Conservation (phyloP, 2,113 vertebrate genomes). For the Tetrao urogallus region DNA sequence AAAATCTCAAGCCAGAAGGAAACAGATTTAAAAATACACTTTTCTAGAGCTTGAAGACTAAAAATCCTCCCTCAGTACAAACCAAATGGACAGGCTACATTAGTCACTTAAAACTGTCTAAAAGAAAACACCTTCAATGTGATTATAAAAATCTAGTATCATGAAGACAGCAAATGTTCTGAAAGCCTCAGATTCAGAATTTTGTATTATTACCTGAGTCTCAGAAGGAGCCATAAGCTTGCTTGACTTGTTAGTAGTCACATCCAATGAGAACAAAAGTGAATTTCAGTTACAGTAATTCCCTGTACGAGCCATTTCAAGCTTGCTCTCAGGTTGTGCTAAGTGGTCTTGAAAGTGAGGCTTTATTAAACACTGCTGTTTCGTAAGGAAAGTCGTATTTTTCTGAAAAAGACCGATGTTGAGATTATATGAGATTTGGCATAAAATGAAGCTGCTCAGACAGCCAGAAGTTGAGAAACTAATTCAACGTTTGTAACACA, state of each 20-base stretch:
- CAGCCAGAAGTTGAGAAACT: not conserved
- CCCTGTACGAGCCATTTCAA: not conserved
- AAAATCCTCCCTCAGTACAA: not conserved
- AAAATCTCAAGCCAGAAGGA: not conserved
- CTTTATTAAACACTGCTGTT: not conserved
- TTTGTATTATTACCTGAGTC: not conserved
- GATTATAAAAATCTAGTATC: not conserved
- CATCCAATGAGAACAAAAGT: not conserved
- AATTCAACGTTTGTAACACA: not conserved
- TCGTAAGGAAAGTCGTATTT: slow-evolving; percentile 7
- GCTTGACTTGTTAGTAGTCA: not conserved
- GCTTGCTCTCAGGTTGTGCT: not conserved
- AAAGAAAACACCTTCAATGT: slow-evolving; percentile 6
- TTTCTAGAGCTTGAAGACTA: not conserved
- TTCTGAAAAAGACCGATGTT: not conserved
- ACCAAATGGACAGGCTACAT: not conserved
- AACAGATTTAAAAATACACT: not conserved
- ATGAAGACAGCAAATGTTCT: not conserved
- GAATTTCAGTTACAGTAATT: not conserved
- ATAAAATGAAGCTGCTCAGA: not conserved
- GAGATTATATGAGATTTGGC: not conserved
- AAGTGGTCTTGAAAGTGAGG: not conserved
- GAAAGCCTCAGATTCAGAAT: not conserved
- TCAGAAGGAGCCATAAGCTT: slow-evolving; percentile 1
- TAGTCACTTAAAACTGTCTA: not conserved